phyloP scores from a whole-genome alignment of 2,113 vertebrate species.

The Antigone vipio region DNA sequence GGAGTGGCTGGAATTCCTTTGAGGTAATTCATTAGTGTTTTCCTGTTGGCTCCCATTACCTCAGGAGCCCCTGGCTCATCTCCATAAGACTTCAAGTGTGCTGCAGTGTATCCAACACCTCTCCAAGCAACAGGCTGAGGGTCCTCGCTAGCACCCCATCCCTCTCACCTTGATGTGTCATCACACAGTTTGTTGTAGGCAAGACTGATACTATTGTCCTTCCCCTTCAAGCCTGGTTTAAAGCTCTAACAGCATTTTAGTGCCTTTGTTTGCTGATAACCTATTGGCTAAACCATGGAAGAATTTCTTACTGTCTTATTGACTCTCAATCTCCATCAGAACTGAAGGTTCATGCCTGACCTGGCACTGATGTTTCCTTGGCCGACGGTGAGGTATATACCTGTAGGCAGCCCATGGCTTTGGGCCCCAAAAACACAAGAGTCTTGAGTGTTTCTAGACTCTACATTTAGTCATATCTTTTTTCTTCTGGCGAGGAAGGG shows the following conservation, averaged over 20 bases:
- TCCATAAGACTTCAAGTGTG: too few species aligned
- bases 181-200: too few species aligned
- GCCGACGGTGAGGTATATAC: not conserved
- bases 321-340: not conserved
- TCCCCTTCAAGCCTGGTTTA: too few species aligned
- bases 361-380: not conserved
- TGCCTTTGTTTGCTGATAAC: not conserved
- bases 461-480: not conserved
- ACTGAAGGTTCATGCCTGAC: not conserved
- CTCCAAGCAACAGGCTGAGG: too few species aligned
- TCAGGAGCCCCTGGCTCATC: too few species aligned
- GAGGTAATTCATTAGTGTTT: too few species aligned
- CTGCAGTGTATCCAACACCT: too few species aligned
- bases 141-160: too few species aligned
- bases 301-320: not conserved
- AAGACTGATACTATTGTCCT: too few species aligned
- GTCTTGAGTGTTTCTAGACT: not conserved
- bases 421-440: accelerated
- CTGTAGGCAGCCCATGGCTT: not conserved
- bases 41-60: too few species aligned
- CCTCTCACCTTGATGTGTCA: too few species aligned
- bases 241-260: not conserved
- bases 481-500: not conserved
- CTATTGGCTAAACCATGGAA: not conserved
- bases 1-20: too few species aligned